phyloP scores from a whole-genome alignment of 2,113 vertebrate genomes.

The Tragelaphus buxtoni region DNA sequence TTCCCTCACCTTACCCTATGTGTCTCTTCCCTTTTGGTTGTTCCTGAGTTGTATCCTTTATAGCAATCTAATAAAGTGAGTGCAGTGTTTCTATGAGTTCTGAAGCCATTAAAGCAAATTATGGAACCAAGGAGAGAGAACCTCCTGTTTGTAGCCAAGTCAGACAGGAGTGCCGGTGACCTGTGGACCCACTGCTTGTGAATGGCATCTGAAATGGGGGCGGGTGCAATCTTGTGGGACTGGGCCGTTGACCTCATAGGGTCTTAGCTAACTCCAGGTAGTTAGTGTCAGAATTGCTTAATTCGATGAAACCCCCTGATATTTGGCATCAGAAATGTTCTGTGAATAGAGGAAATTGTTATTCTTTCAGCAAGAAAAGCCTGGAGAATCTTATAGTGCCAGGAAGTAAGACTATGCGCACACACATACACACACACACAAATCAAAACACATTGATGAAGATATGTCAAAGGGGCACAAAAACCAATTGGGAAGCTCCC shows the following conservation, averaged over 20 bases:
- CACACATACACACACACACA: not conserved
- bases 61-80: not conserved
- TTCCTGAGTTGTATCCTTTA: not conserved
- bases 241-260: not conserved
- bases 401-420: not conserved
- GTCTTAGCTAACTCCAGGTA: not conserved
- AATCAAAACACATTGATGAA: not conserved
- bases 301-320: not conserved
- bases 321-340: not conserved
- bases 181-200: not conserved
- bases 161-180: not conserved
- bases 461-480: not conserved
- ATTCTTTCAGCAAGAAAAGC: not conserved
- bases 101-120: not conserved
- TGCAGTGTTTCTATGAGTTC: not conserved
- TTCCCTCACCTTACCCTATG: not conserved
- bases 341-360: not conserved
- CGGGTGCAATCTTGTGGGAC: not conserved
- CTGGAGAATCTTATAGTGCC: not conserved
- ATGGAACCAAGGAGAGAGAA: not conserved
- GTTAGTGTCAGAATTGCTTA: not conserved
- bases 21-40: not conserved
- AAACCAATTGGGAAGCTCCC: not conserved
- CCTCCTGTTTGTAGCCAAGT: not conserved
- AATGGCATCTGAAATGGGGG: not conserved